phyloP scores from a whole-genome alignment of 2,797 vertebrate genomes.

The Masticophis lateralis region DNA sequence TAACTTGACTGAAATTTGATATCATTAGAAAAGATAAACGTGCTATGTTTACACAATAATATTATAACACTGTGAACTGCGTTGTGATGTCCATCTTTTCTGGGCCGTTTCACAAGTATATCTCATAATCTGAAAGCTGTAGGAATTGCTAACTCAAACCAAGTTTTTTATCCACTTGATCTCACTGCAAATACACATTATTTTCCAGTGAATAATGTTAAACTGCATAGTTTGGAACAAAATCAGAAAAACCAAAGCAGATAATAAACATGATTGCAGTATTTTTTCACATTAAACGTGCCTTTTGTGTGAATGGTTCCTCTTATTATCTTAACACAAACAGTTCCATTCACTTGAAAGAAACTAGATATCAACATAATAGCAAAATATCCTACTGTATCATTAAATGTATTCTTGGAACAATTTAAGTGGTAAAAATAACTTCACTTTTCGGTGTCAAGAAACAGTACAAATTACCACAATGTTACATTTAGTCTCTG shows the following conservation, averaged over 20 bases:
- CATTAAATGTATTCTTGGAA: background rate
- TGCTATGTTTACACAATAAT: background rate
- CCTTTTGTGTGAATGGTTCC: background rate
- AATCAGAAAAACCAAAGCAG: background rate
- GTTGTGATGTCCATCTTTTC: background rate
- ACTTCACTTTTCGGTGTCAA: background rate
- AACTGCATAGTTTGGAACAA: background rate
- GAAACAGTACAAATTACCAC: background rate
- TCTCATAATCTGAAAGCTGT: background rate
- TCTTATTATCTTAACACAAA: background rate
- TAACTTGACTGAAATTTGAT: background rate
- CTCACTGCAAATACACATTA: background rate
- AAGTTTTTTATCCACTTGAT: background rate
- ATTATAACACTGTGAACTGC: background rate
- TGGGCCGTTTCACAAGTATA: background rate
- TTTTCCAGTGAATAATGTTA: background rate
- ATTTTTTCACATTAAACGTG: background rate
- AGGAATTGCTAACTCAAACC: background rate
- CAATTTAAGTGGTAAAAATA: background rate
- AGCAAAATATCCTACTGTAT: background rate
- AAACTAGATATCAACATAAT: background rate
- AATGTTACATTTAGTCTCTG: background rate
- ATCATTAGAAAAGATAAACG: constrained; percentile 25
- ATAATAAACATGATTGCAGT: background rate
- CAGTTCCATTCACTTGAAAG: background rate